Evolutionary conservation across 1,140 invertebrate genomes (phyloP).

Genomic region (Trypoxylus dichotomus): DNA sequence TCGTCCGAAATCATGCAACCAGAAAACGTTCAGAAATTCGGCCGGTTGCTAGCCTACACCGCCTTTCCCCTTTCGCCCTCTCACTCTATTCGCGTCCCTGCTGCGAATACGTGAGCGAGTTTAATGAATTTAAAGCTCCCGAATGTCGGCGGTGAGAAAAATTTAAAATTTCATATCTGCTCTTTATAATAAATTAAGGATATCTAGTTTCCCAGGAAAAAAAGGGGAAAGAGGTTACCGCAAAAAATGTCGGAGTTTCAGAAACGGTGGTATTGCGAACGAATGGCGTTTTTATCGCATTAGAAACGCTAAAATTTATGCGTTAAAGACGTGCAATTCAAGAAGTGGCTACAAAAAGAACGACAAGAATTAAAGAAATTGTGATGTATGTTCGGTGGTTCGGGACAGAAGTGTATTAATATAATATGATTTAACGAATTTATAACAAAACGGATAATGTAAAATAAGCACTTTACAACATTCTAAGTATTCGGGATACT

Average conservation of each 20-base stretch:
- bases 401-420: no score
- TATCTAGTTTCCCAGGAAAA: background rate
- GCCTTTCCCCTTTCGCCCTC: background rate
- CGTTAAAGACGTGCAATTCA: background rate
- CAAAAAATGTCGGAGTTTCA: no score
- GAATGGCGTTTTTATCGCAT: background rate
- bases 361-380: background rate
- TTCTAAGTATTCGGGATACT: no score
- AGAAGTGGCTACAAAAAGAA: background rate
- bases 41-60: background rate
- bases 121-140: conserved; percentile 16
- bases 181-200: conserved; percentile 14
- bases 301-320: background rate
- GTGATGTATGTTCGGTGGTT: no score
- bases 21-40: conserved; percentile 18
- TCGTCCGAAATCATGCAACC: conserved; percentile 11
- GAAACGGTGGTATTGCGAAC: background rate
- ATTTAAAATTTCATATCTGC: conserved; percentile 10
- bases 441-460: no score
- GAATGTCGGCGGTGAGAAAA: background rate
- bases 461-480: no score
- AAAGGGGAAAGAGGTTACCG: background rate
- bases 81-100: background rate
- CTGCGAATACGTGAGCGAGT: conserved; percentile 14
- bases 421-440: no score